A percentile compares a stretch with the other conserved stretches of the same genome.
phyloP scores from a whole-genome alignment of 35 echinoderm and acorn worm genomes.

The Diadema setosum region DNA sequence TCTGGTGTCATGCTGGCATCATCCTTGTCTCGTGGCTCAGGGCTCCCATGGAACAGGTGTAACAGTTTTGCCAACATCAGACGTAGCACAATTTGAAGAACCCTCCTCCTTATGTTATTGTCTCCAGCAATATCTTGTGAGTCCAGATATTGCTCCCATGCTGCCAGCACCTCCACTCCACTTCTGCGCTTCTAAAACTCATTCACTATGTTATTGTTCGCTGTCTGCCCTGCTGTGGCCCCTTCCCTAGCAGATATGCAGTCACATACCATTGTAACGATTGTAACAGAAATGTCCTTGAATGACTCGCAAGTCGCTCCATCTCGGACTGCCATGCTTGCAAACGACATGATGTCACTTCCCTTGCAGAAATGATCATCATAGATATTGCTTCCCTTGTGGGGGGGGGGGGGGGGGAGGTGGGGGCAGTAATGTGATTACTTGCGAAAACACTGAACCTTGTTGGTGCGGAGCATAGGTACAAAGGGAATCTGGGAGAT shows the following conservation, averaged over 20 bases:
- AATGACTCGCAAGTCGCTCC: neutral
- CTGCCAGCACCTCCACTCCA: neutral
- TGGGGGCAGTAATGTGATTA: too few relatives aligned
- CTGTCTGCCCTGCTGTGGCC: neutral
- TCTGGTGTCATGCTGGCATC: too few relatives aligned
- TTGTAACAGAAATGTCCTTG: neutral
- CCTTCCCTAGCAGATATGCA: neutral
- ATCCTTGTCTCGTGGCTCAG: too few relatives aligned
- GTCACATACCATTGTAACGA: neutral
- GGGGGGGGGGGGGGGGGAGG: too few relatives aligned
- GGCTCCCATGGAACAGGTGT: too few relatives aligned
- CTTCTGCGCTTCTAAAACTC: neutral
- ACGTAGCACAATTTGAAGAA: neutral
- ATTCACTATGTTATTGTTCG: neutral
- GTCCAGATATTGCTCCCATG: neutral
- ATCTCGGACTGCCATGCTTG: neutral
- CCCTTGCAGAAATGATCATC: neutral
- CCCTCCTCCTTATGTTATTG: neutral
- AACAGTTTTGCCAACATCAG: neutral
- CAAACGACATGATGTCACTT: neutral
- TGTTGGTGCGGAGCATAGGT: too few relatives aligned
- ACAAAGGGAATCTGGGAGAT: too few relatives aligned
- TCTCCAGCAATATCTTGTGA: neutral
- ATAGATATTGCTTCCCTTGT: too few relatives aligned
- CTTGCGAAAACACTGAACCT: too few relatives aligned